These are phyloP conservation scores for Hoplodrina ambigua DNA, from an alignment of 2,888 invertebrate genomes.

Conservation along the genomic window DNA sequence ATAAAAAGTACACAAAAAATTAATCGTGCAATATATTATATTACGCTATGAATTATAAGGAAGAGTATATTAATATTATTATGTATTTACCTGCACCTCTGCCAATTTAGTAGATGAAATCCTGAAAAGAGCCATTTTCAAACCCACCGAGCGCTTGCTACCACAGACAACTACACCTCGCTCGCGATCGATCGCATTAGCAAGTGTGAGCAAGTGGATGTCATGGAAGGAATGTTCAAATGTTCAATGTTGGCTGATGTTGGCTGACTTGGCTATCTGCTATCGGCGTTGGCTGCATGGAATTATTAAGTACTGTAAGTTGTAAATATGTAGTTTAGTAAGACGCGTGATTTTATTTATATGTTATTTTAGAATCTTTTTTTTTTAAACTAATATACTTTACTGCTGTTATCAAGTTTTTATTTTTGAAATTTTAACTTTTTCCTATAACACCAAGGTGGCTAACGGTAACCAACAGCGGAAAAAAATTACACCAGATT, in stretches of 20 bases:
- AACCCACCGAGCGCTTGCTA: conserved; percentile 82
- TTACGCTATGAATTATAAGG: conserved; percentile 6
- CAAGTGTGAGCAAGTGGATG: conserved; percentile 60
- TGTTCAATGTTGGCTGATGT: conserved; percentile 22
- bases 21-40: conserved; percentile 5
- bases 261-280: neutral
- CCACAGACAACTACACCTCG: conserved; percentile 74
- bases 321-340: neutral
- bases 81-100: conserved; percentile 91
- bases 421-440: no score
- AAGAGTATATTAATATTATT: conserved; percentile 15
- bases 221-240: conserved; percentile 54
- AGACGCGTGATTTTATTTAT: neutral
- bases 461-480: no score
- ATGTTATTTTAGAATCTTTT: no score
- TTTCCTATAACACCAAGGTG: no score
- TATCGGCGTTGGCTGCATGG: neutral
- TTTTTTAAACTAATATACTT: no score
- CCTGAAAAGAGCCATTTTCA: conserved; percentile 92
- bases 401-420: no score
- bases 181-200: conserved; percentile 82
- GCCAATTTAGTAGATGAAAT: conserved; percentile 91
- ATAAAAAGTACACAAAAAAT: conserved; percentile 60
- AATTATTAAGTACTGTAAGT: neutral
- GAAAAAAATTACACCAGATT: no score